Evolutionary conservation across 2,113 vertebrate species (phyloP), one percentile per base, ranked within the genome.

Genomic region (Myrmecobius fasciatus): DNA sequence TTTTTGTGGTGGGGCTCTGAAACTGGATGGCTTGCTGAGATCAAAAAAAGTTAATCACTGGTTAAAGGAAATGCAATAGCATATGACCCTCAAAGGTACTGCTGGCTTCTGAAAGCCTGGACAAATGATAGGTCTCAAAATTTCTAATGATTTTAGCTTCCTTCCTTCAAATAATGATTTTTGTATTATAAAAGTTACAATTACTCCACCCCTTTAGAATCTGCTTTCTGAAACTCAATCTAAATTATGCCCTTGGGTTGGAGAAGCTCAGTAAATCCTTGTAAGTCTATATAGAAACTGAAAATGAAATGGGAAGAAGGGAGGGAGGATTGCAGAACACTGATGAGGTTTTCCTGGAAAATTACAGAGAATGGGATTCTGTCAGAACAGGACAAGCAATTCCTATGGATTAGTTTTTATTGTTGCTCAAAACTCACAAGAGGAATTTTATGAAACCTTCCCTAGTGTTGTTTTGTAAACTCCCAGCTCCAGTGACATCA

Each of bases 151-250:
- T 25, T 91, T 94, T 54, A 90, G 48, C 53, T 91, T 92, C 90
- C 83, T 94, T 92, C 92, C 90, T 96, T 93, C 89, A 60, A 52
- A 49, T 92, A 93, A 96, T n/a, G 49, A 91, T 53, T 94, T 92
- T 96, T 94, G 52, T 52, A 88, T 92, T 54, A 94, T 67, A 92
- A 97, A 83, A 47, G 46, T 14, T n/a, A n/a, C 5, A 91, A 52
- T 46, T 36, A 53, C 95, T 28, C 28, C 89, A 52, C 17, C 25
- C 51, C 49, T 47, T 90, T 91, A 96, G 48, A 93, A 83, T 31
- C 26, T n/a, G 24, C 52, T 93, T 24, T 95, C 95, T 92, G 91
- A 91, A 96, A 97, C 49, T 48, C 67, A 83, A 89, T 91, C 92
- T 95, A 89, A 53, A 48, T 46, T 49, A 91, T 89, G 91, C 56